Percentiles rank a stretch among this genome's conserved stretches.
Conservation (phyloP, 2,888 invertebrate species). For the Ryuthela nishihirai region DNA sequence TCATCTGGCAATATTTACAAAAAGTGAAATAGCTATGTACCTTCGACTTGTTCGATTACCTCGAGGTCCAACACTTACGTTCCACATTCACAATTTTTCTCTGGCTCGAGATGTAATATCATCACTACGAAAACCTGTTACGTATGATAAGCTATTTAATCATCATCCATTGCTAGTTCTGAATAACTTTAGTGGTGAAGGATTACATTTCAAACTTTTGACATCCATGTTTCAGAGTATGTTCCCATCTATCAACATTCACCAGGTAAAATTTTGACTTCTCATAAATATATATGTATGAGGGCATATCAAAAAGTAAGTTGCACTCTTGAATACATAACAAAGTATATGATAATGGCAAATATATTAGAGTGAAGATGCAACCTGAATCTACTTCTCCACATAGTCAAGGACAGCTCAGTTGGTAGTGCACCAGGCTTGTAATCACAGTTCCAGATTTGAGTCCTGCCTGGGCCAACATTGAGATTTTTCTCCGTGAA, state of each 20-base stretch:
- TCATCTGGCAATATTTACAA: slow-evolving; percentile 85
- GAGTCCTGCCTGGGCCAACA: no score
- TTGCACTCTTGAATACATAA: no score
- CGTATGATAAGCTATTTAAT: slow-evolving; percentile 76
- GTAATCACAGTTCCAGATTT: no score
- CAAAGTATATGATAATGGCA: no score
- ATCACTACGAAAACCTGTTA: slow-evolving; percentile 72
- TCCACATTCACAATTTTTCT: slow-evolving; percentile 76
- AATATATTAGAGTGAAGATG: no score
- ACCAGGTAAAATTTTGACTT: no score
- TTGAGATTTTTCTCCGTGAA: no score
- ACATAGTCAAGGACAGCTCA: no score
- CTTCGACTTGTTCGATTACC: slow-evolving; percentile 81
- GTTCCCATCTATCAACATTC: slow-evolving; percentile 95
- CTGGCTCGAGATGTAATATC: slow-evolving; percentile 82
- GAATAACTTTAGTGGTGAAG: slow-evolving; percentile 78
- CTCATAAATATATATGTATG: no score
- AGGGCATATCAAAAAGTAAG: no score
- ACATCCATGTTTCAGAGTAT: slow-evolving; percentile 96
- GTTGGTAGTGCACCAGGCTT: no score
- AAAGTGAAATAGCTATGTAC: slow-evolving; percentile 77
- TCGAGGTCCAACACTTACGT: slow-evolving; percentile 87
- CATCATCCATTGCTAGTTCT: slow-evolving; percentile 70
- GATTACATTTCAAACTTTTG: slow-evolving; percentile 84
- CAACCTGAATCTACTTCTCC: no score